These are phyloP conservation scores for Octodonta nipae DNA, from an alignment of 2,888 invertebrate species.

Conservation along the genomic window DNA sequence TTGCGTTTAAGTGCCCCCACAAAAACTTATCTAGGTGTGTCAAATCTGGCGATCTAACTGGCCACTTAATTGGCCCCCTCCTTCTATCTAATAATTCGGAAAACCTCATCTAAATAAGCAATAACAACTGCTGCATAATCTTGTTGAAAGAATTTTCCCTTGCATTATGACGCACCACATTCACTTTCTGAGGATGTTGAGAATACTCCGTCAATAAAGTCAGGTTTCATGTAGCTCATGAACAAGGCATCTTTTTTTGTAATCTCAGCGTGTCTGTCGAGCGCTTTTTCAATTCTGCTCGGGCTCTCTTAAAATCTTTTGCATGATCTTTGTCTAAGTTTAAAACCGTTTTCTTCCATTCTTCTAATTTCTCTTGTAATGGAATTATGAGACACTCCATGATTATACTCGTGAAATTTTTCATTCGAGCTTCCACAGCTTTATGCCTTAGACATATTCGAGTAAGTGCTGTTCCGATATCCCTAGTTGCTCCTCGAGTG, in stretches of 20 bases:
- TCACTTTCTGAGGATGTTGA: too few relatives aligned
- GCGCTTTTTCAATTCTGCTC: constrained; percentile 78
- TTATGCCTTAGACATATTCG: constrained; percentile 90
- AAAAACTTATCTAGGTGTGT: too few relatives aligned
- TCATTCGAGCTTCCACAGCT: constrained; percentile 88
- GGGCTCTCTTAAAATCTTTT: constrained; percentile 89
- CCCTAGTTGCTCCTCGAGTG: constrained; percentile 92
- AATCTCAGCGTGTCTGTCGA: constrained; percentile 81
- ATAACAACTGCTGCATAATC: too few relatives aligned
- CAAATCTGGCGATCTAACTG: too few relatives aligned
- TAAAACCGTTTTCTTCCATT: constrained; percentile 73
- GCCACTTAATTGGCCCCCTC: too few relatives aligned
- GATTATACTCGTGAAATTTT: constrained; percentile 75
- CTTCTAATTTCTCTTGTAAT: constrained; percentile 73
- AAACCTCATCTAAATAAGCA: too few relatives aligned
- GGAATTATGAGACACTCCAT: constrained; percentile 72
- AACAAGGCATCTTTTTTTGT: constrained; percentile 84
- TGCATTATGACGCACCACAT: too few relatives aligned
- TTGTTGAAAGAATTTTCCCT: too few relatives aligned
- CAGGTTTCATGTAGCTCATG: too few relatives aligned
- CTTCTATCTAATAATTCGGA: too few relatives aligned
- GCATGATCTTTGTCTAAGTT: constrained; percentile 80
- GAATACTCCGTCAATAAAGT: too few relatives aligned
- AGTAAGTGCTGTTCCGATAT: constrained; percentile 92
- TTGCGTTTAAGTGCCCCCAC: too few relatives aligned